phyloP scores from a whole-genome alignment of 1,140 invertebrate species.

The Catajapyx aquilonaris region DNA sequence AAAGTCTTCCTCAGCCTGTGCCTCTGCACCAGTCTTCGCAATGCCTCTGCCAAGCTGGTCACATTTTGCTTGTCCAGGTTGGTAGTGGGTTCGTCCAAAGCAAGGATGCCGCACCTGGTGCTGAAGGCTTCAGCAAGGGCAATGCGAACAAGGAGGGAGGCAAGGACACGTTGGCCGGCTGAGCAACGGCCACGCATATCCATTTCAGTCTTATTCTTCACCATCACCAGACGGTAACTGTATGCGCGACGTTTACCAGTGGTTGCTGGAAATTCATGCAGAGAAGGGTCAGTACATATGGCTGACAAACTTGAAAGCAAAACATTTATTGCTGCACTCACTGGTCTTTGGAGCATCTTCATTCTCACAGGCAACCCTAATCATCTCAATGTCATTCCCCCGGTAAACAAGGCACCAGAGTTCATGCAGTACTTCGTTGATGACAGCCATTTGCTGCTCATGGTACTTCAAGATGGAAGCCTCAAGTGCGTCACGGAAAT shows the following conservation, averaged over 20 bases:
- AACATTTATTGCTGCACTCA: slow-evolving; percentile 6
- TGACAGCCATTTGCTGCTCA: slow-evolving; percentile 59
- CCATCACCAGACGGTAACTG: slow-evolving; percentile 74
- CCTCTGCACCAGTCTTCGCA: no score
- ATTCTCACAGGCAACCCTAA: slow-evolving; percentile 52
- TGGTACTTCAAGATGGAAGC: slow-evolving; percentile 62
- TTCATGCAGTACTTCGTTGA: slow-evolving; percentile 74
- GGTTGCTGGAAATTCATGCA: slow-evolving; percentile 6
- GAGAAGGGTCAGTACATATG: neutral
- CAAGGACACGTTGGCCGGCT: slow-evolving; percentile 79
- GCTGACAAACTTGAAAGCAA: slow-evolving; percentile 3
- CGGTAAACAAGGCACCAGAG: slow-evolving; percentile 79
- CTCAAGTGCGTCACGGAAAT: slow-evolving; percentile 66
- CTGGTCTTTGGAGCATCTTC: slow-evolving; percentile 20
- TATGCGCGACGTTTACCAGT: slow-evolving; percentile 40
- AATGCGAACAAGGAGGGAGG: slow-evolving; percentile 84
- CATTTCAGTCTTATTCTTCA: slow-evolving; percentile 56
- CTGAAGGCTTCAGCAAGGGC: slow-evolving; percentile 92
- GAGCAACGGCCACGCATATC: slow-evolving; percentile 94
- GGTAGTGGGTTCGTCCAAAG: slow-evolving; percentile 96
- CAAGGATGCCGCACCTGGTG: slow-evolving; percentile 76
- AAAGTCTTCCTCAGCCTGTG: slow-evolving; percentile 69
- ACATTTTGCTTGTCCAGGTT: slow-evolving; percentile 90
- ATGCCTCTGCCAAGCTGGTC: slow-evolving; percentile 58
- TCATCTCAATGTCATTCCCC: slow-evolving; percentile 71